phyloP scores from a whole-genome alignment of 2,888 invertebrate genomes.

The Temnothorax unifasciatus region DNA sequence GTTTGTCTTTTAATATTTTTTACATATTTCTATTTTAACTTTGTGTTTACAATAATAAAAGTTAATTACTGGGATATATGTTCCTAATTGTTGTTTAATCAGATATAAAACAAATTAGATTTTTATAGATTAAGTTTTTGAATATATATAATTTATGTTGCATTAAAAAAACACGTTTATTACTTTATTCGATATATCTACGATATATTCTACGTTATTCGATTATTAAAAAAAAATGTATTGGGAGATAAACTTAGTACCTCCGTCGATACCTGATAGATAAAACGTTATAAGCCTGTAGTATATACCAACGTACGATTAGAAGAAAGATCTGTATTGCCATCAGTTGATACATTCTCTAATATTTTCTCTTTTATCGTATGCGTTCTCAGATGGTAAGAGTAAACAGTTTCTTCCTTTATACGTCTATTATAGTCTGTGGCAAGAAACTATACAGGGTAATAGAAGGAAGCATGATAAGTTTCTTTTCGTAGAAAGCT shows the following conservation, averaged over 20 bases:
- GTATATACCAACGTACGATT: constrained; percentile 19
- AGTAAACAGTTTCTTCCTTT: constrained; percentile 20
- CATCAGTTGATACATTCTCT: constrained; percentile 21
- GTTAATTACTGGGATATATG: not conserved
- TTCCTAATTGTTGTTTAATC: not conserved
- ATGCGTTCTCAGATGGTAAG: constrained; percentile 22
- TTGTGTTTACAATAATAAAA: not conserved
- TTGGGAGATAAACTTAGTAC: not conserved
- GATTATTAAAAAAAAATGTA: not conserved
- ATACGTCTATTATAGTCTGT: not conserved
- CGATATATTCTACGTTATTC: not conserved
- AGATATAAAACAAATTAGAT: constrained; percentile 2
- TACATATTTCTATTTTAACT: not conserved
- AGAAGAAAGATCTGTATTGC: constrained; percentile 11
- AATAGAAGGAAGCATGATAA: not conserved
- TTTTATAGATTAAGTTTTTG: not conserved
- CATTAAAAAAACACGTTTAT: not conserved
- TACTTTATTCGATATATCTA: not conserved
- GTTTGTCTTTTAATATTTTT: not conserved
- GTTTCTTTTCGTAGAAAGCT: not conserved
- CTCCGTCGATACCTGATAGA: not conserved
- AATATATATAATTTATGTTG: not conserved
- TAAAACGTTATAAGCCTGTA: not conserved
- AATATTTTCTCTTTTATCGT: not conserved
- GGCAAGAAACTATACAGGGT: not conserved